Evolutionary conservation across 1,140 invertebrate species (phyloP), one percentile per base, ranked within the genome.

Genomic region (Eriocheir sinensis): DNA sequence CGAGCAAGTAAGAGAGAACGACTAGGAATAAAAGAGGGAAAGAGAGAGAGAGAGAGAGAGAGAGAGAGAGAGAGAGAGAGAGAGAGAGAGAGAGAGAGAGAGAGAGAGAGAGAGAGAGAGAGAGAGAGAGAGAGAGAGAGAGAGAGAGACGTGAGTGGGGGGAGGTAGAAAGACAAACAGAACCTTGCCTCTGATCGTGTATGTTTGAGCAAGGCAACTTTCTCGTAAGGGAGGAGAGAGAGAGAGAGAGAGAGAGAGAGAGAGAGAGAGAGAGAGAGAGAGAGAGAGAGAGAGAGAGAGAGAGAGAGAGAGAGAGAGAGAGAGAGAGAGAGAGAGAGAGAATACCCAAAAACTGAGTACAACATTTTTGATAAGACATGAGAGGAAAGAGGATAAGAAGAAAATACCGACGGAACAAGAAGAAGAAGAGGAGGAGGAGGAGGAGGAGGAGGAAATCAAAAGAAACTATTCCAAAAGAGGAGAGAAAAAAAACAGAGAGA

Each of bases 241-340:
- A 36, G 27, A 34, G 81, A 86, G 34, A 36, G 15, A 36, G 15
- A 15, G 83, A 86, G 27, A 36, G 30, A 34, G 21, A 27, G 21
- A 34, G 21, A 12, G 32, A 40, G 40, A 44, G 41, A 38, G 41
- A 40, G 41, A 36, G 60, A 72, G 41, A 38, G 21, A 27, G 12
- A 38, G n/a, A 38, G n/a, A 30, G 21, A 38, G 36, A 44, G 60
- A 86, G 85, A 86, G 85, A 86, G 85, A 86, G 85, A 86, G 85
- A 86, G 85, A 86, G 85, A 86, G 85, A 86, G 85, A 86, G 85
- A 86, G 85, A 86, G 85, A 86, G 85, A 86, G 85, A 86, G 85
- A 86, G 85, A 86, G 85, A 86, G 85, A 86, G 85, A 86, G 85
- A 86, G 85, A 86, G 85, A 86, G 85, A 86, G 85, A 38, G 34